A percentile compares a stretch with the other conserved stretches of the same genome.
Evolutionary conservation across 2,888 invertebrate species (phyloP).

Genomic region (Ochropleura leucogaster): DNA sequence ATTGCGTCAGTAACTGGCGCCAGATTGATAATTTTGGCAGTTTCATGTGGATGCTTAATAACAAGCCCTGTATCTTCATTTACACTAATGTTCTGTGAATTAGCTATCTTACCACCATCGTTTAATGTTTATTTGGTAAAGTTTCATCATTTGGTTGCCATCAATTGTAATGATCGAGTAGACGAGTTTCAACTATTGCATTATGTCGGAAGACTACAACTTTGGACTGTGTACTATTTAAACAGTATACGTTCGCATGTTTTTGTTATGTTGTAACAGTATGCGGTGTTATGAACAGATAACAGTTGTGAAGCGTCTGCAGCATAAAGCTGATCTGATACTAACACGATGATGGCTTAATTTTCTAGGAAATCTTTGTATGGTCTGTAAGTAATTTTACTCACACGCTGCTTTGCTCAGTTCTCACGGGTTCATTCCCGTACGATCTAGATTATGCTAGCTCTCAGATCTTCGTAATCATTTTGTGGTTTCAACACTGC

Average conservation of each 20-base stretch:
- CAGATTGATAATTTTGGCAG: slow-evolving; percentile 41
- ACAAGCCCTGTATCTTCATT: slow-evolving; percentile 41
- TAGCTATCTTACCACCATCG: slow-evolving; percentile 32
- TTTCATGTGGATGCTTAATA: slow-evolving; percentile 24
- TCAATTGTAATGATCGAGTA: slow-evolving; percentile 18
- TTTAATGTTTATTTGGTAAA: slow-evolving; percentile 17
- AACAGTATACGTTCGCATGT: slow-evolving; percentile 8
- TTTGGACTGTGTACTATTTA: background rate
- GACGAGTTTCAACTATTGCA: background rate
- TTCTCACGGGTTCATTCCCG: slow-evolving; percentile 65
- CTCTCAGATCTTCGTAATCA: slow-evolving; percentile 35
- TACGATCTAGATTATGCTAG: slow-evolving; percentile 61
- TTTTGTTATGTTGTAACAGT: slow-evolving; percentile 19
- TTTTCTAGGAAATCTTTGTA: slow-evolving; percentile 37
- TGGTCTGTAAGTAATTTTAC: slow-evolving; percentile 38
- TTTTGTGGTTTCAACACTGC: slow-evolving; percentile 24
- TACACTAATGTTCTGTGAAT: slow-evolving; percentile 20
- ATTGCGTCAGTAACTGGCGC: slow-evolving; percentile 53
- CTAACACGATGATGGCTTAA: slow-evolving; percentile 12
- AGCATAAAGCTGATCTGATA: slow-evolving; percentile 10
- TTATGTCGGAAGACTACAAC: slow-evolving; percentile 9
- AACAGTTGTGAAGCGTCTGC: slow-evolving; percentile 14
- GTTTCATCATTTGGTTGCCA: slow-evolving; percentile 18
- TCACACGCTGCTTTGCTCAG: slow-evolving; percentile 51
- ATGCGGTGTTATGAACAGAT: slow-evolving; percentile 17